A percentile compares a stretch with the other conserved stretches of the same genome.
Conservation (phyloP, 2,113 vertebrate genomes). For the Numenius arquata region DNA sequence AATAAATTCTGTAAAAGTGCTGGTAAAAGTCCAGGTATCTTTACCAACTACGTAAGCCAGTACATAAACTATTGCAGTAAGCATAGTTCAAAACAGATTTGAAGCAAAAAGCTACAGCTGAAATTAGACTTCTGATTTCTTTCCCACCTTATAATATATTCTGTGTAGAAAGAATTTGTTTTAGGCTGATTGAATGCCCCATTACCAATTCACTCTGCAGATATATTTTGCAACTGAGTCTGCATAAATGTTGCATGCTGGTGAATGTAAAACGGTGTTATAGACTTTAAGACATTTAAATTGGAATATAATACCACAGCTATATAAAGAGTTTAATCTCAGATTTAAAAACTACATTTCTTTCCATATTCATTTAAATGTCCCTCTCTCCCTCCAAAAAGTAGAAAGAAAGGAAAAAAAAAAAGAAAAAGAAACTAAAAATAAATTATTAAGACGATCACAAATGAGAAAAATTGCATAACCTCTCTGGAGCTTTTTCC, state of each 20-base stretch:
- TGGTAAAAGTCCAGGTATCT: background rate
- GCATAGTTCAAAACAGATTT: background rate
- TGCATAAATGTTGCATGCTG: background rate
- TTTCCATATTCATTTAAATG: background rate
- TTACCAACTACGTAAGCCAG: background rate
- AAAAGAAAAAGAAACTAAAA: background rate
- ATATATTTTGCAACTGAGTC: conserved; percentile 11
- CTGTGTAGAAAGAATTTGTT: conserved; percentile 10
- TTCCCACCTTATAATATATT: conserved; percentile 15
- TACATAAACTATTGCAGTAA: background rate
- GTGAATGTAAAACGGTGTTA: conserved; percentile 1
- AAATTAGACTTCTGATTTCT: background rate
- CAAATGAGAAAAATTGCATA: background rate
- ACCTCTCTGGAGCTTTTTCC: background rate
- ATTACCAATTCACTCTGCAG: conserved; percentile 19
- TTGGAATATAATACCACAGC: background rate
- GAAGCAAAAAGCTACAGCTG: background rate
- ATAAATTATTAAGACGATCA: background rate
- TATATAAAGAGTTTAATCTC: background rate
- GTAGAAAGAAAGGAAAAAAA: background rate
- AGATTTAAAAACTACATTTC: background rate
- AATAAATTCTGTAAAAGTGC: background rate
- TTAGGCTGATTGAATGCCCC: conserved; percentile 30
- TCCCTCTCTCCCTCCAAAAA: fast-evolving
- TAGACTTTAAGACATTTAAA: background rate